Evolutionary conservation across 2,113 vertebrate genomes (phyloP), one percentile per base, ranked within the genome.

Genomic region (Calyptommatus sinebrachiatus): DNA sequence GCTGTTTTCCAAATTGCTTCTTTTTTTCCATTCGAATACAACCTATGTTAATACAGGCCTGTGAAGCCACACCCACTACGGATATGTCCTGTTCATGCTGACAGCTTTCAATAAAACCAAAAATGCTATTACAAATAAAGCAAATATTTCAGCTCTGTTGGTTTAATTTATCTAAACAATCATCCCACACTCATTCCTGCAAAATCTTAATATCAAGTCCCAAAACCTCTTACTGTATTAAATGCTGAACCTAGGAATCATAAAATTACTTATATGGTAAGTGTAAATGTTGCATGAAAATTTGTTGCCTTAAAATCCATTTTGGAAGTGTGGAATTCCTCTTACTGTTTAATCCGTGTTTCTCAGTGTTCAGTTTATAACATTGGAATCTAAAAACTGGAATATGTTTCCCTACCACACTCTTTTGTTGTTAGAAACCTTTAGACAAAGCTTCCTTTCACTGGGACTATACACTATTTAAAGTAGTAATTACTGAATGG

Each of bases 401-500:
- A 46, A 66, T 85, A 60, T 63, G 20, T 85, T 69, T 83, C 83
- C 45, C 21, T 77, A 31, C 6, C 61, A 41, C 77, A 73, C 50
- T 26, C 87, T 86, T 46, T 18, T 0, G 24, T 57, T 61, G 50
- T 53, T 72, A 78, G 63, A 86, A 84, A 76, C 79, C 90, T 89
- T 92, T 77, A 88, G 86, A 92, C 28, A 93, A 86, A 85, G 83
- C 77, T 35, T 81, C 61, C 81, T 90, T 91, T 90, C 84, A 84
- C 70, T 76, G 73, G 85, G 87, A 86, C 78, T 29, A 87, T 91
- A 74, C 1, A 82, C 73, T 87, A 92, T 93, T 93, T 92, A 71
- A 91, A 89, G 68, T 76, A 89, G 78, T 93, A 93, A 94, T 94
- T 93, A 92, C 67, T 78, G 85, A 92, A 92, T 89, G 90, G 71